These are phyloP conservation scores for Heterotilapia buettikoferi DNA, from an alignment of 2,113 vertebrate species.

Conservation along the genomic window DNA sequence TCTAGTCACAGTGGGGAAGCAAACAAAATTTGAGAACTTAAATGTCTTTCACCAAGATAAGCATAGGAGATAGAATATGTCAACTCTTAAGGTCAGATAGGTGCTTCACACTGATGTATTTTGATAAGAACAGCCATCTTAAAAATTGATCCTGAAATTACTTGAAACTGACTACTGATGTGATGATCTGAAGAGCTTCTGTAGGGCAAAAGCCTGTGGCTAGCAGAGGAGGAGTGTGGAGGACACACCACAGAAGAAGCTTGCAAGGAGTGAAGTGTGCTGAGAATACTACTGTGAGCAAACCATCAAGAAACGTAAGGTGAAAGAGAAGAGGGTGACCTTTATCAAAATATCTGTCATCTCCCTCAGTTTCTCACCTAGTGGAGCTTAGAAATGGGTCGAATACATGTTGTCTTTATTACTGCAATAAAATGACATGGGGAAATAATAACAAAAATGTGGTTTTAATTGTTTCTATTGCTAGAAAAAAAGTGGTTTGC, in stretches of 20 bases:
- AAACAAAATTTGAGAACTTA: slow-evolving; percentile 56
- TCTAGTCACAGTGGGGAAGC: slow-evolving; percentile 65
- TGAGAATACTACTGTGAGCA: slow-evolving; percentile 20
- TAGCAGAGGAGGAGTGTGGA: neutral
- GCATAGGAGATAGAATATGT: slow-evolving; percentile 57
- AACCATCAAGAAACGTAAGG: slow-evolving; percentile 26
- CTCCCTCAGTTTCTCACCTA: neutral
- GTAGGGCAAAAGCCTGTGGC: neutral
- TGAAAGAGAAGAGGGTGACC: slow-evolving; percentile 30
- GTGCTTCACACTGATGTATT: slow-evolving; percentile 51
- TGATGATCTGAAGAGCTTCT: slow-evolving; percentile 28
- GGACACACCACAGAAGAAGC: neutral
- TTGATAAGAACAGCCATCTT: slow-evolving; percentile 38
- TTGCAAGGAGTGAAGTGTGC: neutral
- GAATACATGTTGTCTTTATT: neutral
- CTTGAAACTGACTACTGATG: slow-evolving; percentile 22
- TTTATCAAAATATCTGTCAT: slow-evolving; percentile 40
- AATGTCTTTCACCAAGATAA: slow-evolving; percentile 62
- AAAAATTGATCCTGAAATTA: slow-evolving; percentile 44
- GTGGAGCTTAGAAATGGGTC: slow-evolving; percentile 21
- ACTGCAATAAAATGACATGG: neutral
- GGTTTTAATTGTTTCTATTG: neutral
- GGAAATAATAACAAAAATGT: neutral
- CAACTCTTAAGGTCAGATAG: slow-evolving; percentile 61
- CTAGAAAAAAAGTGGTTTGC: neutral